phyloP scores from a whole-genome alignment of 1,140 invertebrate species.

The Drosophila mojavensis region DNA sequence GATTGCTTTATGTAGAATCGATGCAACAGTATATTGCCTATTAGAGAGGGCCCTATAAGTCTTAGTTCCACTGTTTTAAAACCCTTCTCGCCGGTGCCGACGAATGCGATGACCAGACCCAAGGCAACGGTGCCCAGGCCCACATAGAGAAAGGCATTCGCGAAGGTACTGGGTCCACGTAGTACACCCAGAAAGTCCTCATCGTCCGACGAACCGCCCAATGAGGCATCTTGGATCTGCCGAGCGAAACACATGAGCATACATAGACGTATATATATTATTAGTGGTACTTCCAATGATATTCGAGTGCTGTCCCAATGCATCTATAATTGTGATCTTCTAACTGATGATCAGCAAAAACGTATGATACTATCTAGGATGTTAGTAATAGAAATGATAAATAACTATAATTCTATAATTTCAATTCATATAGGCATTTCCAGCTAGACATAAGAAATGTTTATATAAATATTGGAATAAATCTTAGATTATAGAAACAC shows the following conservation, averaged over 20 bases:
- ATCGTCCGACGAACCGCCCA: slow-evolving; percentile 83
- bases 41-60: slow-evolving; percentile 91
- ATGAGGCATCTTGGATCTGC: slow-evolving; percentile 83
- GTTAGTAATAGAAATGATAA: background rate
- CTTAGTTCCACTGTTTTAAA: slow-evolving; percentile 93
- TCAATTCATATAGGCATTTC: background rate
- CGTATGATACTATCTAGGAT: background rate
- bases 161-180: slow-evolving; percentile 87
- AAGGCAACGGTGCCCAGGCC: slow-evolving; percentile 92
- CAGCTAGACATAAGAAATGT: background rate
- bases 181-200: slow-evolving; percentile 85
- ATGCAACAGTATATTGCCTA: slow-evolving; percentile 82
- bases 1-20: background rate
- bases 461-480: background rate
- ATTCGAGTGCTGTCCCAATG: slow-evolving; percentile 6
- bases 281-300: background rate
- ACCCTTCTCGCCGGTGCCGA: slow-evolving; percentile 94
- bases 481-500: background rate
- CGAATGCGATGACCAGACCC: slow-evolving; percentile 93
- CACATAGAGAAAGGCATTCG: slow-evolving; percentile 92
- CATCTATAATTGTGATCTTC: slow-evolving; percentile 4
- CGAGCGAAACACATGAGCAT: slow-evolving; percentile 12
- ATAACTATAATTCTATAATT: background rate
- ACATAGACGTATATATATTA: slow-evolving; percentile 1
- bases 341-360: background rate